Evolutionary conservation across 2,113 vertebrate species (phyloP), one percentile per base, ranked within the genome.

Genomic region (Pachyramphus minor): DNA sequence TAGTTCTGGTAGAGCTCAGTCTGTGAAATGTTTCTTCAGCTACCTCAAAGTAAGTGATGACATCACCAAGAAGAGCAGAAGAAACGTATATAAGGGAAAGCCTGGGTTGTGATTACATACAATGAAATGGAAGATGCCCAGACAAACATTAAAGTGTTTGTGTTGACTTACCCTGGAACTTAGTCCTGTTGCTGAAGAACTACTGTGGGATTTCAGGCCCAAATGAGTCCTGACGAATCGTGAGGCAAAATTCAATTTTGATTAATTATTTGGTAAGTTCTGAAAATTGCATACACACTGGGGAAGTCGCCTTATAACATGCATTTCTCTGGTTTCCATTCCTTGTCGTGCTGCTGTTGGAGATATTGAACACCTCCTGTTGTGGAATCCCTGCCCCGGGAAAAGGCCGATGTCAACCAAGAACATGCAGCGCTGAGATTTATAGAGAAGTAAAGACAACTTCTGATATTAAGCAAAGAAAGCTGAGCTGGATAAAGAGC

Each of bases 381-480:
- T 82, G 76, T 30, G 53, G 88, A 84, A 88, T 75, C 73, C 56
- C 74, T 88, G 69, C 59, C 37, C 53, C 0, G 0, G 35, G 77
- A 91, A 66, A 45, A 27, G 23, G 35, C 76, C 6, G 0, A 47
- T 12, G 16, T 77, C 8, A 2, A 41, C 80, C 2, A 8, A 90
- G 75, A 12, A 37, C 31, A 80, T 72, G 28, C 78, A 90, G 66
- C 44, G 56, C 69, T 72, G 64, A 93, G 86, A 95, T 96, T 94
- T 90, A 80, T 80, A 72, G 90, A 60, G 69, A 93, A 86, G 52
- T 67, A 88, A 81, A 75, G 95, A 87, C 68, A 92, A 77, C 31
- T 87, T 84, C 35, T 90, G 90, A 88, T 92, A 86, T 53, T 89
- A 84, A 93, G 76, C 80, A 95, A 93, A 81, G 88, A 90, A 92